Evolutionary conservation across 2,113 vertebrate genomes (phyloP), one percentile per base, ranked within the genome.

Genomic region (Anoplopoma fimbria): DNA sequence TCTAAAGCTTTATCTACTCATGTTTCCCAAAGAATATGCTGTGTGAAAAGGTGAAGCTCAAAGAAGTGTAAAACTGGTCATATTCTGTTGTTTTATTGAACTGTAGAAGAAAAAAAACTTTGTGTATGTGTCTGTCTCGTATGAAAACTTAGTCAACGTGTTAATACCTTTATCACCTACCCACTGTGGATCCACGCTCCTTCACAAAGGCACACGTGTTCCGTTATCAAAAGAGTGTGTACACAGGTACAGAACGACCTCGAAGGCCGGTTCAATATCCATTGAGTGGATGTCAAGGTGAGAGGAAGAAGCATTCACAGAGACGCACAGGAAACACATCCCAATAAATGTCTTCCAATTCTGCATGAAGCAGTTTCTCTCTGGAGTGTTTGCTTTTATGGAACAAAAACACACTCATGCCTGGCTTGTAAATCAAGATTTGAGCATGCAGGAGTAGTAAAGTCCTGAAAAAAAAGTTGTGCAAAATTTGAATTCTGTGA

Each of bases 231-330:
- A 27, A 38, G 33, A 38, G 33, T 8, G 23, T 21, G 14, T 14
- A 38, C 9, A 47, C 27, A 79, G 42, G 71, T 10, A 2, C 57
- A 69, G 23, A n/a, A 38, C 45, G 42, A 47, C 23, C 29, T 17
- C 67, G 71, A 68, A 67, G 76, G 75, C 21, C 4, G 3, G 23
- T 31, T 68, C 70, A 51, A 36, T 73, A 42, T 38, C 19, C 34
- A n/a, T 29, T 23, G 51, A 36, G 53, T 57, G 9, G 29, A 68
- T 17, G 67, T 19, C 31, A 19, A 62, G 71, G 68, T 76, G 72
- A 80, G 63, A 69, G 42, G 61, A 69, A 49, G 69, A 33, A 0
- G 13, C 13, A 27, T 58, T 65, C 75, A 64, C 49, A 25, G 62
- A 12, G 1, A 6, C 34, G 23, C 38, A 14, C 55, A 47, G 69